Conservation (phyloP, 2,797 vertebrate genomes). For the Sebastes elongatus region DNA sequence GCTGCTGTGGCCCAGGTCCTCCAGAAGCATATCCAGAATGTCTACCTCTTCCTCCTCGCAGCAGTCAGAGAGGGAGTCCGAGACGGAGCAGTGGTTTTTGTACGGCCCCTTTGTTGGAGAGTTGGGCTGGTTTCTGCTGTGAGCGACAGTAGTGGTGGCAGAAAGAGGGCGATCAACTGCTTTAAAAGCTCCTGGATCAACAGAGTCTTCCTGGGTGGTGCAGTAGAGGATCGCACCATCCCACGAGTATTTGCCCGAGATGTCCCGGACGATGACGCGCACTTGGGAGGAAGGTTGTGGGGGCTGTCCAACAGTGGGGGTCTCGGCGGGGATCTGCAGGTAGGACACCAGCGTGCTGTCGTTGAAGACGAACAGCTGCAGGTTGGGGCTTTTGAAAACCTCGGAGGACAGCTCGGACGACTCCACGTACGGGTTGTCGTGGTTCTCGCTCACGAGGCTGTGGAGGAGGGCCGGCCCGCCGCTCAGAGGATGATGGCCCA, state of each 20-base stretch:
- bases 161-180: slow-evolving; percentile 31
- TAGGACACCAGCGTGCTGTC: slow-evolving; percentile 96
- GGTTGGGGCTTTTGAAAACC: slow-evolving; percentile 95
- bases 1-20: slow-evolving; percentile 89
- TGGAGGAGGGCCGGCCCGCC: slow-evolving; percentile 95
- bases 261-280: slow-evolving; percentile 94
- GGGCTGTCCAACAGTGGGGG: slow-evolving; percentile 53
- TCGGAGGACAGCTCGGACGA: slow-evolving; percentile 93
- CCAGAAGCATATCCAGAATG: slow-evolving; percentile 89
- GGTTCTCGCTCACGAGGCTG: slow-evolving; percentile 95
- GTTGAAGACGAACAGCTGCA: slow-evolving; percentile 97
- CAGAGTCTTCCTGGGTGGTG: slow-evolving; percentile 63
- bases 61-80: slow-evolving; percentile 55
- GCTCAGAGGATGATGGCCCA: slow-evolving; percentile 92
- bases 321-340: slow-evolving; percentile 90
- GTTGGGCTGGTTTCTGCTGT: slow-evolving; percentile 38
- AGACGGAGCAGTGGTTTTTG: slow-evolving; percentile 40
- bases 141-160: slow-evolving; percentile 12
- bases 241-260: slow-evolving; percentile 99
- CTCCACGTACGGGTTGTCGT: slow-evolving; percentile 92
- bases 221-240: slow-evolving; percentile 91
- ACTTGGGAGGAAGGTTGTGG: slow-evolving; percentile 84
- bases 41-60: slow-evolving; percentile 86
- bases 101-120: slow-evolving; percentile 48
- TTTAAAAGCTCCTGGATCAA: slow-evolving; percentile 42